Percentiles rank a stretch among this genome's conserved stretches.
Evolutionary conservation across 2,888 invertebrate genomes (phyloP).

Genomic region (Drosophila subsilvestris): DNA sequence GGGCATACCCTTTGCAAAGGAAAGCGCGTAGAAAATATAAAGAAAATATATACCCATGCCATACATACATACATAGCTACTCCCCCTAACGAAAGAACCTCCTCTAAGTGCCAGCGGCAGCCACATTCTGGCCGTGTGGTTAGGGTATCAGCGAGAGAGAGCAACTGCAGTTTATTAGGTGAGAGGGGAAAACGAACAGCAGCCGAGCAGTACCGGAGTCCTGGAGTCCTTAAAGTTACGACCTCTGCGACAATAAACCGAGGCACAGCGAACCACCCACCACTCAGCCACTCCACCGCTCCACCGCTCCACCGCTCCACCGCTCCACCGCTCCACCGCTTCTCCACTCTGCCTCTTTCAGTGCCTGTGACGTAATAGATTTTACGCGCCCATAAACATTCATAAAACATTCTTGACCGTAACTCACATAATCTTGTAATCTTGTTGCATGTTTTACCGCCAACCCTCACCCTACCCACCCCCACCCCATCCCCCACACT

Average conservation of each 20-base stretch:
- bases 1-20: too few species aligned
- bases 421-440: conserved; percentile 78
- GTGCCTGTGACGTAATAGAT: conserved; percentile 75
- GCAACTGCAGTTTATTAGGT: conserved; percentile 34
- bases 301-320: too few species aligned
- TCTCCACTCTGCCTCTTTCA: neutral
- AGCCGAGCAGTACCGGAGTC: conserved; percentile 31
- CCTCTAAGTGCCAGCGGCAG: too few species aligned
- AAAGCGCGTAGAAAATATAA: too few species aligned
- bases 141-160: neutral
- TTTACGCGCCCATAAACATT: conserved; percentile 78
- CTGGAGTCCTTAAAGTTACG: conserved; percentile 52
- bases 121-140: too few species aligned
- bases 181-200: conserved; percentile 9
- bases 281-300: too few species aligned
- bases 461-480: neutral
- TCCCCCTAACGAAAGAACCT: too few species aligned
- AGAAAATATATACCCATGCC: too few species aligned
- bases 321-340: neutral
- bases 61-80: too few species aligned
- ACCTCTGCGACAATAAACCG: conserved; percentile 58
- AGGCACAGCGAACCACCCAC: conserved; percentile 3
- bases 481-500: neutral
- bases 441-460: conserved; percentile 54
- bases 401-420: conserved; percentile 79